Conservation (phyloP, 1,140 invertebrate genomes). For the Drosophila equinoxialis region DNA sequence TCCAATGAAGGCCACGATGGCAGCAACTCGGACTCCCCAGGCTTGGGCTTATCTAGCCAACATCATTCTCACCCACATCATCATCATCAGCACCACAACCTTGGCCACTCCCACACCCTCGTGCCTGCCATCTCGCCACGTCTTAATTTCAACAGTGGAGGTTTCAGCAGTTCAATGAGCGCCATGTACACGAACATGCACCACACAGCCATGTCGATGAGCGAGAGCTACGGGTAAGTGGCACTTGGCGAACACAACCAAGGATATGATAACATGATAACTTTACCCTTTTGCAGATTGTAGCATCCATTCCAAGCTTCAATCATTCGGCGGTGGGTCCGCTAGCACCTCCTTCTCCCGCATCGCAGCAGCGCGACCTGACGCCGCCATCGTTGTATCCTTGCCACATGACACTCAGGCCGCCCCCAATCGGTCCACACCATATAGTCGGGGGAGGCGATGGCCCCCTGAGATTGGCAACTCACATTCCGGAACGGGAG, state of each 20-base stretch:
- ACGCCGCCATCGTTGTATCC: slow-evolving; percentile 76
- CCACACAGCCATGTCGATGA: slow-evolving; percentile 70
- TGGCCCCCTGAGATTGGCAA: slow-evolving; percentile 12
- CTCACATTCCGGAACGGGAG: slow-evolving; percentile 19
- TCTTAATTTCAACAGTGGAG: slow-evolving; percentile 70
- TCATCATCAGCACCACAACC: slow-evolving; percentile 39
- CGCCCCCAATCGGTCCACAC: slow-evolving; percentile 48
- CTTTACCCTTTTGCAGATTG: slow-evolving; percentile 36
- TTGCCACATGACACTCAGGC: slow-evolving; percentile 74
- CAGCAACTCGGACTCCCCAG: slow-evolving; percentile 35
- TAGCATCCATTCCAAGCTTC: slow-evolving; percentile 69
- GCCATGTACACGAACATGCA: slow-evolving; percentile 80
- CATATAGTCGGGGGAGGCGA: slow-evolving; percentile 36
- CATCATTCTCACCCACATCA: slow-evolving; percentile 26
- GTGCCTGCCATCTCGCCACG: slow-evolving; percentile 73
- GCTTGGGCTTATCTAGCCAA: slow-evolving; percentile 39
- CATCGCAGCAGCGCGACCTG: slow-evolving; percentile 73
- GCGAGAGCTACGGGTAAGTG: slow-evolving; percentile 75
- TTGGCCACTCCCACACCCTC: slow-evolving; percentile 41
- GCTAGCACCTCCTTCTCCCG: slow-evolving; percentile 64
- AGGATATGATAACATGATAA: not conserved
- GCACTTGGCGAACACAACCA: too few relatives aligned
- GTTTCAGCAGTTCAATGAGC: slow-evolving; percentile 73
- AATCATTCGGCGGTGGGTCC: slow-evolving; percentile 65
- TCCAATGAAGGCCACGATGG: slow-evolving; percentile 22